Base-by-base conservation (phyloP, 2,888 invertebrate genomes). In the Drosophila ezoana region DNA sequence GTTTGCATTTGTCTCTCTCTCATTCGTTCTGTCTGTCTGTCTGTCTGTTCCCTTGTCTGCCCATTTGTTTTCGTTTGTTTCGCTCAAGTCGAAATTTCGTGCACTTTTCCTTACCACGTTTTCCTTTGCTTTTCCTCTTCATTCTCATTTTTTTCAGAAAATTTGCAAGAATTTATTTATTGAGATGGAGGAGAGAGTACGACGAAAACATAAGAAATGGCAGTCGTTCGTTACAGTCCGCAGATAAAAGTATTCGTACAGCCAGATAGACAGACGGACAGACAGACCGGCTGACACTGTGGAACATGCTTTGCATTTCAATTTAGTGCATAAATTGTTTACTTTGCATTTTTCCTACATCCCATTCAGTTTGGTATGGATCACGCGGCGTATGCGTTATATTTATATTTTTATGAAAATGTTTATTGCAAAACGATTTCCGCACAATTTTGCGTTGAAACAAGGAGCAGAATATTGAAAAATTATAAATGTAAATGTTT, bases 221-320 rank as follows among this genome's bases (percentile, higher is more conserved):
- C 51, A 35, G 47, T 41, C 47, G 40, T 59, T 59, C 35, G 45
- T 20, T 61, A 37, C 72, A 66, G 32, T 47, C 14, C 52, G 47
- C 53, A 63, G 76, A 71, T 72, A 73, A 71, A 76, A 68, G 40
- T 62, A 60, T 60, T 32, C 57, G 57, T 43, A 64, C 62, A 54
- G 62, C 23, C 8, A 23, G 23, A 23, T 6, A 23, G 23, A 23
- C 8, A 23, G 23, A 23, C 23, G 6, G 23, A 23, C 23, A 23
- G 23, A 23, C 23, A 8, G 23, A 23, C 23, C 6, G 28, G 49
- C 70, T 63, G 72, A 52, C 49, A 48, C 43, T 43, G 51, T 56
- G 56, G 56, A 47, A 84, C 77, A 70, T 68, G 75, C 56, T 81
- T 81, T 81, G 81, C 86, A 85, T 85, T 80, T 82, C 86, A 82